phyloP scores from a whole-genome alignment of 2,888 invertebrate genomes.

The Drosophila helvetica region DNA sequence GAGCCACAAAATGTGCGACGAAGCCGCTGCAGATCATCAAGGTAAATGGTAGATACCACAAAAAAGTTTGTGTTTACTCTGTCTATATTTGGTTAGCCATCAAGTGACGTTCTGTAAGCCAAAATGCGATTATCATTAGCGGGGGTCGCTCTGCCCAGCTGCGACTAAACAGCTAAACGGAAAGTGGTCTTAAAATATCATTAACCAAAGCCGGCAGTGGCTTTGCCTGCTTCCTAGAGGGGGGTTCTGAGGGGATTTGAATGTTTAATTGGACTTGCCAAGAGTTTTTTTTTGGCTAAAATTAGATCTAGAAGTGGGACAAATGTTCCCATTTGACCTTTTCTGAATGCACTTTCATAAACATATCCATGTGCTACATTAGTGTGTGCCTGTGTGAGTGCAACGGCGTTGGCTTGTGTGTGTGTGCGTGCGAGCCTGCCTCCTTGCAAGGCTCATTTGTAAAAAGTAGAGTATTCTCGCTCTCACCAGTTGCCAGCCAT shows the following conservation, averaged over 20 bases:
- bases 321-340: conserved; percentile 20
- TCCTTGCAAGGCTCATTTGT: background rate
- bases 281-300: conserved; percentile 19
- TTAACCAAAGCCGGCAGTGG: conserved; percentile 29
- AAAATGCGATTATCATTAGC: background rate
- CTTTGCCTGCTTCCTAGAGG: background rate
- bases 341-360: conserved; percentile 19
- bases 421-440: background rate
- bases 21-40: conserved; percentile 47
- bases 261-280: conserved; percentile 22
- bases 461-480: background rate
- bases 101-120: conserved; percentile 8
- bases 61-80: conserved; percentile 18
- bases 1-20: conserved; percentile 56
- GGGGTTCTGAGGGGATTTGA: conserved; percentile 9
- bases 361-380: background rate
- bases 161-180: background rate
- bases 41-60: conserved; percentile 43
- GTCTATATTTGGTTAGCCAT: conserved; percentile 43
- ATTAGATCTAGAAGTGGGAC: conserved; percentile 12
- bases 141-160: background rate
- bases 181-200: conserved; percentile 33
- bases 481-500: background rate
- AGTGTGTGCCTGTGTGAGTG: background rate
- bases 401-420: background rate